These are phyloP conservation scores for Cirrhinus molitorella DNA, from an alignment of 2,797 vertebrate genomes.

Conservation along the genomic window DNA sequence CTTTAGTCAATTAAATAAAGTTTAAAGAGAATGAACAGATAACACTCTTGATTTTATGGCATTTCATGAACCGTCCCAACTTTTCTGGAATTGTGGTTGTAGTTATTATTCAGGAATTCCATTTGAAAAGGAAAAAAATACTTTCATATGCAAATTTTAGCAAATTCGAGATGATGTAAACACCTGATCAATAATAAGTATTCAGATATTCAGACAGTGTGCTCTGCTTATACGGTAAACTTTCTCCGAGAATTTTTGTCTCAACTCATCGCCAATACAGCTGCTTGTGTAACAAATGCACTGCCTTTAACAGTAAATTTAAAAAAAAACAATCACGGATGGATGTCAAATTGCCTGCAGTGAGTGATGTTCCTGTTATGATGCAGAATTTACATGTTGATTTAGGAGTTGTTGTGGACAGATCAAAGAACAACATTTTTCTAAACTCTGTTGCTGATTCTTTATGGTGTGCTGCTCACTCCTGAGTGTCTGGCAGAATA, in stretches of 20 bases:
- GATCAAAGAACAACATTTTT: not conserved
- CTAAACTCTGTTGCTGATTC: constrained; percentile 8
- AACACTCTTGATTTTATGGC: no score
- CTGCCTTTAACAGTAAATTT: not conserved
- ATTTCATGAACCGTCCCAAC: no score
- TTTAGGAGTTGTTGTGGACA: constrained; percentile 2
- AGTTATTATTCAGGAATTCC: not conserved
- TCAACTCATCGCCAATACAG: not conserved
- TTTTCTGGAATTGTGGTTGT: no score
- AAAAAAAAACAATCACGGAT: not conserved
- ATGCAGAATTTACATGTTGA: constrained; percentile 17
- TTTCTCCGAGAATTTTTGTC: no score
- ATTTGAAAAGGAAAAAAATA: not conserved
- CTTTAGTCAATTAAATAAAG: no score
- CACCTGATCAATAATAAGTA: constrained; percentile 9
- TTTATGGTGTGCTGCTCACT: not conserved
- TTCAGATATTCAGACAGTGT: not conserved
- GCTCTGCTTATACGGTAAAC: not conserved
- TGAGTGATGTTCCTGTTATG: not conserved
- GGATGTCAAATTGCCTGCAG: not conserved
- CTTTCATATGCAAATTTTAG: not conserved
- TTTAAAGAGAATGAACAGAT: no score
- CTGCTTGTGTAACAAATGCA: not conserved
- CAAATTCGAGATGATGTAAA: not conserved
- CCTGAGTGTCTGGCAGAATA: constrained; percentile 3